A percentile compares a stretch with the other conserved stretches of the same genome.
Conservation (phyloP, 1,140 invertebrate genomes). For the Aphelenchoides fujianensis region DNA sequence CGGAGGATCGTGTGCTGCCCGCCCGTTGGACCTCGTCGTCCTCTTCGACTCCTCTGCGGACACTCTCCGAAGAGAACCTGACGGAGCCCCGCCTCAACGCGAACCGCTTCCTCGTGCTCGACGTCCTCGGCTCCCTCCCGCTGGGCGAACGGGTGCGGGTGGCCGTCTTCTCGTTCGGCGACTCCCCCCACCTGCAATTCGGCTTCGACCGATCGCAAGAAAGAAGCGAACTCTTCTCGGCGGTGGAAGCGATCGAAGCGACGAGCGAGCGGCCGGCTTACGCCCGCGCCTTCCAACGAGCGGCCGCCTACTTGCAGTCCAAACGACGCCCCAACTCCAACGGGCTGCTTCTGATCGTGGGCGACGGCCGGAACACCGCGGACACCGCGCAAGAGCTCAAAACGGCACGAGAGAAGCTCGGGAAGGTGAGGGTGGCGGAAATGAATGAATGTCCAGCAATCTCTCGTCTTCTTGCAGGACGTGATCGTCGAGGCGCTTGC, state of each 20-base stretch:
- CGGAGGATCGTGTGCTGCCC: not conserved
- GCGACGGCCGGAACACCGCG: constrained; percentile 39
- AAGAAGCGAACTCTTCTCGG: constrained; percentile 34
- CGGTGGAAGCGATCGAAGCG: constrained; percentile 41
- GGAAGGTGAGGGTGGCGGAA: constrained; percentile 24
- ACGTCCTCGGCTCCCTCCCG: constrained; percentile 49
- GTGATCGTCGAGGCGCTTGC: constrained; percentile 43
- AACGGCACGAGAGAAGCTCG: constrained; percentile 27
- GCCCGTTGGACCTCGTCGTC: constrained; percentile 40
- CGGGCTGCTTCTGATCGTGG: constrained; percentile 45
- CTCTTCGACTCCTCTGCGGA: constrained; percentile 44
- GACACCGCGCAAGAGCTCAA: constrained; percentile 36
- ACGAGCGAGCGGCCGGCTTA: constrained; percentile 36
- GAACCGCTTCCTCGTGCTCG: constrained; percentile 53
- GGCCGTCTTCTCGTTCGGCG: constrained; percentile 41
- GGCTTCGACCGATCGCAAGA: constrained; percentile 40
- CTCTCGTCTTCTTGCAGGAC: too few species aligned
- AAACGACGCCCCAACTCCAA: constrained; percentile 33
- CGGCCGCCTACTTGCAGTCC: constrained; percentile 43
- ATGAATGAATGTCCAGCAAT: too few species aligned
- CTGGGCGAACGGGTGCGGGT: constrained; percentile 36
- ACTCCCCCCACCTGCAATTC: constrained; percentile 37
- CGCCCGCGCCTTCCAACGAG: constrained; percentile 40
- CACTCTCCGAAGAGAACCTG: constrained; percentile 19
- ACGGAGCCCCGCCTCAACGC: constrained; percentile 45